Base-by-base conservation (phyloP, 2,888 invertebrate genomes). In the Carterocephalus palaemon region DNA sequence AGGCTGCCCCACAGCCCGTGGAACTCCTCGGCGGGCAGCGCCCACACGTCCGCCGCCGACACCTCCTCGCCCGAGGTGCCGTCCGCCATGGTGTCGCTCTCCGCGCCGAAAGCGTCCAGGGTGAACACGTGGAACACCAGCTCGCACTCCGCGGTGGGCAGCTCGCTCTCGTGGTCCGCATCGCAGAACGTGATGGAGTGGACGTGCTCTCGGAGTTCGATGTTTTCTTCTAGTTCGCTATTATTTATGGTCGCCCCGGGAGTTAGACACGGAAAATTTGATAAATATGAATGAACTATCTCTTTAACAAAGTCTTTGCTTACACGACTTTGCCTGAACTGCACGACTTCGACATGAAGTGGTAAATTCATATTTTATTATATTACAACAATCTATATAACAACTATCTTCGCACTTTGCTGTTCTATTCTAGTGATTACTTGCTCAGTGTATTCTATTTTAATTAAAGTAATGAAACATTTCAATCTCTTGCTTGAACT, bases 1-100 rank as follows among this genome's bases (percentile, higher is more conserved):
- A 99, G 89, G 67, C 91, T 95, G 62, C 98, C 97, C 98, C 98
- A 99, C 2, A 97, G 74, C 1, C 93, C 94, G 58, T 93, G 89
- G 62, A 96, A 93, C 60, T 94, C 92, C 33, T 78, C 68, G 5
- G 93, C 89, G 0, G 99, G 99, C 46, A 97, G 83, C 40, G 95
- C 84, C 91, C 95, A 94, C 59, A 96, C 92, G n/a, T 93, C 90
- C 3, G 90, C 88, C 1, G 91, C 82, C 40, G 90, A 84, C 34
- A 89, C 88, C 39, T 88, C 82, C 37, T 88, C 89, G 7, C 84
- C 88, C 26, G 84, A 82, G 1, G 80, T 80, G 1, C 70, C 75
- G 51, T 86, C 86, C 8, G 85, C 75, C 72, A 84, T 68, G 0
- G 70, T 70, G 42, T 85, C 85, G 0, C 67, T 68, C 57, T 82